Percentiles rank a stretch among this genome's conserved stretches.
Conservation (phyloP, 2,888 invertebrate genomes). For the Venusia cambrica region DNA sequence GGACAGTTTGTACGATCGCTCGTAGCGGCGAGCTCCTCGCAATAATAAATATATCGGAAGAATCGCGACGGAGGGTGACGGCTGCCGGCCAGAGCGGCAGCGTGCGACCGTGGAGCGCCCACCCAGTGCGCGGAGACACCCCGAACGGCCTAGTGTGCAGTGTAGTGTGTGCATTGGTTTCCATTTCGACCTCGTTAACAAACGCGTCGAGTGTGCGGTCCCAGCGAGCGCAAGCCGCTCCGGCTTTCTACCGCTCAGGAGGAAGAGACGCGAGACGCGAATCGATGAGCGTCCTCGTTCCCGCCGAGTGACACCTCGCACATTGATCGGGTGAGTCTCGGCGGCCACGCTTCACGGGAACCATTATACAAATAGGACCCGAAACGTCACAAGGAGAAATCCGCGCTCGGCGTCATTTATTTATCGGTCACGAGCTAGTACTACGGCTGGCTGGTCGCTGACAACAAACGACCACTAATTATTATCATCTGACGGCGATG, state of each 20-base stretch:
- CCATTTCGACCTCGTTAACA: constrained; percentile 66
- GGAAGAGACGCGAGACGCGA: constrained; percentile 44
- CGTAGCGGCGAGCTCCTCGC: constrained; percentile 37
- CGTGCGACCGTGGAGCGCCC: too few species aligned
- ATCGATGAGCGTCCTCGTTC: constrained; percentile 60
- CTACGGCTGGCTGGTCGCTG: constrained; percentile 19
- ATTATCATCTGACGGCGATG: constrained; percentile 36
- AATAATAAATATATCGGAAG: constrained; percentile 35
- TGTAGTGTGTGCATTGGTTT: constrained; percentile 53
- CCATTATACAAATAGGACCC: constrained; percentile 8
- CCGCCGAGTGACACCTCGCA: constrained; percentile 58
- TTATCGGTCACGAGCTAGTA: constrained; percentile 11
- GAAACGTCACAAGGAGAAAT: constrained; percentile 14
- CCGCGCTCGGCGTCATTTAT: constrained; percentile 11
- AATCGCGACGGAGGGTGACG: constrained; percentile 38
- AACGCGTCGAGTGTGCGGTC: constrained; percentile 47
- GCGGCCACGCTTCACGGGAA: constrained; percentile 10
- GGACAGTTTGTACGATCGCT: constrained; percentile 55
- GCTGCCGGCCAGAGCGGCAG: too few species aligned
- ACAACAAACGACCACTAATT: constrained; percentile 36
- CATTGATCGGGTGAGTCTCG: constrained; percentile 72
- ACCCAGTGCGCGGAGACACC: constrained; percentile 22
- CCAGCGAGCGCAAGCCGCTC: constrained; percentile 49
- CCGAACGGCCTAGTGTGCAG: constrained; percentile 34
- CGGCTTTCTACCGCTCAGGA: constrained; percentile 54